Evolutionary conservation across 1,140 invertebrate species (phyloP).

Genomic region (Medauroidea extradentata): DNA sequence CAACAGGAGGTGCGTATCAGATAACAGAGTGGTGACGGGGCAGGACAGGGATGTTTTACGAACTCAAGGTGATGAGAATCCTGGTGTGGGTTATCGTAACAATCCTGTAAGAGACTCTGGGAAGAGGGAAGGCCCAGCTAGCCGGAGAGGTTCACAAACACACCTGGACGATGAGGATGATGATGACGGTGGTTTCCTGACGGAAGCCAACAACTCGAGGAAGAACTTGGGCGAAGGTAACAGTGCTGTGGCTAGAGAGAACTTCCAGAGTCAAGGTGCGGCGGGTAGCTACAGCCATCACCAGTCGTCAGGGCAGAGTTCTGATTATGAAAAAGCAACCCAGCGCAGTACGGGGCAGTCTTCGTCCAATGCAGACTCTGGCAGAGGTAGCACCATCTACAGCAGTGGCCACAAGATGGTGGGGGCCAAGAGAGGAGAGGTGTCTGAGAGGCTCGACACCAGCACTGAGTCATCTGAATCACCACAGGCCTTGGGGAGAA

Average conservation of each 20-base stretch:
- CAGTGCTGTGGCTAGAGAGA: neutral
- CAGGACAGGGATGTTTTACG: neutral
- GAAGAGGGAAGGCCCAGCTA: too few relatives aligned
- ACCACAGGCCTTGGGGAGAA: neutral
- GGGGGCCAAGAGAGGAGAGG: conserved; percentile 12
- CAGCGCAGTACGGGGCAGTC: conserved; percentile 26
- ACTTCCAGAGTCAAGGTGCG: neutral
- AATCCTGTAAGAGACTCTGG: too few relatives aligned
- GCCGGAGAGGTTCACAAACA: neutral
- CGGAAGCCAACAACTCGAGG: neutral
- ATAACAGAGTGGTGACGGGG: neutral
- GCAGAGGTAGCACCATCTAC: conserved; percentile 37
- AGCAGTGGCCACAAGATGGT: neutral
- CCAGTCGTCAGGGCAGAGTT: conserved; percentile 16
- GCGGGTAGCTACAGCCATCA: neutral
- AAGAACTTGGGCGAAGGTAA: neutral
- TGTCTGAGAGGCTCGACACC: conserved; percentile 25
- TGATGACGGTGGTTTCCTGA: neutral
- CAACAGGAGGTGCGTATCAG: too few relatives aligned
- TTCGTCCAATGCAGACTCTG: conserved; percentile 41
- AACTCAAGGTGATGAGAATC: too few relatives aligned
- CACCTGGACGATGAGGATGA: neutral
- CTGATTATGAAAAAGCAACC: conserved; percentile 25
- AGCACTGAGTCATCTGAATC: conserved; percentile 32
- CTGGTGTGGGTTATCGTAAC: too few relatives aligned